A percentile compares a stretch with the other conserved stretches of the same genome.
Conservation (phyloP, 2,113 vertebrate species). For the Sigmodon hispidus region DNA sequence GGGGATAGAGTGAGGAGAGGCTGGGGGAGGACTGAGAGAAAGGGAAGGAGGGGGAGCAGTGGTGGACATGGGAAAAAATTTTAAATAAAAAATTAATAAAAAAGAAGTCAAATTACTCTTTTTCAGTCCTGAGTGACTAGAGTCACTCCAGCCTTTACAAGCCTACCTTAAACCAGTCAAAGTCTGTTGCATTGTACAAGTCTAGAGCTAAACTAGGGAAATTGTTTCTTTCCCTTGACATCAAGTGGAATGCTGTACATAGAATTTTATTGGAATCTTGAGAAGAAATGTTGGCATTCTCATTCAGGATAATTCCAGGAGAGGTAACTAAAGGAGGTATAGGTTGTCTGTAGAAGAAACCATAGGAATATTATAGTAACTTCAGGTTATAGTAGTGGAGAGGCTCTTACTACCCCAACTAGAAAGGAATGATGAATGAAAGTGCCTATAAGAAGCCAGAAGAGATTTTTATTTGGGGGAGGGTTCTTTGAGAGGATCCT, state of each 20-base stretch:
- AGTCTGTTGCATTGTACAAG: background rate
- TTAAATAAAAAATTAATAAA: too few relatives aligned
- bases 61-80: too few relatives aligned
- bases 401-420: background rate
- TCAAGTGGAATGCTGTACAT: background rate
- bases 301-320: constrained; percentile 27
- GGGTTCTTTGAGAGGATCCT: background rate
- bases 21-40: too few relatives aligned
- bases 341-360: background rate
- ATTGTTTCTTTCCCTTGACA: background rate
- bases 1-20: too few relatives aligned
- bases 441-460: background rate
- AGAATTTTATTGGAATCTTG: constrained; percentile 22
- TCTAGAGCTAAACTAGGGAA: background rate
- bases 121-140: background rate
- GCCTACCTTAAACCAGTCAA: constrained; percentile 28
- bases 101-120: constrained; percentile 11
- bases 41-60: too few relatives aligned
- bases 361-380: background rate
- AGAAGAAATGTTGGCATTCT: constrained; percentile 40
- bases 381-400: background rate
- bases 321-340: background rate
- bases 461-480: constrained; percentile 15
- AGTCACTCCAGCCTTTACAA: background rate
- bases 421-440: background rate